phyloP scores from a whole-genome alignment of 1,140 invertebrate genomes.

The Artemia franciscana region DNA sequence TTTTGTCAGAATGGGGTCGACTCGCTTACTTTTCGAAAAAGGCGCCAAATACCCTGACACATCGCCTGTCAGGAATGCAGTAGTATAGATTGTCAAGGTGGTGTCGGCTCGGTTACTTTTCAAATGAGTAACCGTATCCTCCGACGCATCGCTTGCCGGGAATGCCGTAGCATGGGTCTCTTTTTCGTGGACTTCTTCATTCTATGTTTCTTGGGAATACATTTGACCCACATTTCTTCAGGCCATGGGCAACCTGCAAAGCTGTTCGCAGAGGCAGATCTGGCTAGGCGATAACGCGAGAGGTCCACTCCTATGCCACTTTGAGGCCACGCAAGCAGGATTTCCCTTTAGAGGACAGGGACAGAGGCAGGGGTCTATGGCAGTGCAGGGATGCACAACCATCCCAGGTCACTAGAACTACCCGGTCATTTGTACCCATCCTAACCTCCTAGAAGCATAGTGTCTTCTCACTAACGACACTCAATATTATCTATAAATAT shows the following conservation, averaged over 20 bases:
- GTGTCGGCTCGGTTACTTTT: no score
- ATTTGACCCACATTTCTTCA: not conserved
- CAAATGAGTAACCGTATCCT: no score
- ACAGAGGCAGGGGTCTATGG: not conserved
- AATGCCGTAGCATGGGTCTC: no score
- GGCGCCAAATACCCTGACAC: not conserved
- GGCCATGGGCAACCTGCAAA: not conserved
- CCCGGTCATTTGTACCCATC: not conserved
- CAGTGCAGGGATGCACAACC: not conserved
- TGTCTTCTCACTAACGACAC: no score
- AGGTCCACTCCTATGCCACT: not conserved
- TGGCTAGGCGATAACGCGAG: not conserved
- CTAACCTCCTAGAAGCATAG: not conserved
- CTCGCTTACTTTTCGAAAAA: not conserved
- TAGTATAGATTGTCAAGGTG: not conserved
- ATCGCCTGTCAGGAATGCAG: not conserved
- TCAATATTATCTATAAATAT: no score
- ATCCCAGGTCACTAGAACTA: not conserved
- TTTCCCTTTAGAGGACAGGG: not conserved
- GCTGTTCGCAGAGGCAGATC: not conserved
- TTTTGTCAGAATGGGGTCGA: not conserved
- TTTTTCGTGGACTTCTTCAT: no score
- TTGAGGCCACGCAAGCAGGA: not conserved
- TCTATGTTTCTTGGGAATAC: no score
- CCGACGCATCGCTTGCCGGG: not conserved